Conservation (phyloP, 2,797 vertebrate species). For the Limosa lapponica region DNA sequence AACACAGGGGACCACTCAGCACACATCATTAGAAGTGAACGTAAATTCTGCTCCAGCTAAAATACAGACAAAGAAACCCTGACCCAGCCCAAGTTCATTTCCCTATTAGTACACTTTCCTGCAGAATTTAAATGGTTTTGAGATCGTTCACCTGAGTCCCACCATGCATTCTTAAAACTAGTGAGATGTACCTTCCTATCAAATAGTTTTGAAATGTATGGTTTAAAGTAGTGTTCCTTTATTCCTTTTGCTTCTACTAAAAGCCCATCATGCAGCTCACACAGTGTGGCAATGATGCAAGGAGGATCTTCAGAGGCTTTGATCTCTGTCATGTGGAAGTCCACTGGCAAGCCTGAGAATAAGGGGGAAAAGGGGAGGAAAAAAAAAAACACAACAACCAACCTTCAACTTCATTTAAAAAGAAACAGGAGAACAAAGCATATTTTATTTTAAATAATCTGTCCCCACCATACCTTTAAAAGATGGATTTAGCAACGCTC, state of each 20-base stretch:
- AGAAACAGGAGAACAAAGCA: not conserved
- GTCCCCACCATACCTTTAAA: conserved; percentile 86
- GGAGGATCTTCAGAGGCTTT: conserved; percentile 76
- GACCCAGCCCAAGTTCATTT: not conserved
- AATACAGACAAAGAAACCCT: not conserved
- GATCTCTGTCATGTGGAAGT: conserved; percentile 70
- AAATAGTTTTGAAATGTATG: conserved; percentile 92
- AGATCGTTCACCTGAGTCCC: not conserved
- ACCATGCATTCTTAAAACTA: not conserved
- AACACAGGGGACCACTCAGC: not conserved
- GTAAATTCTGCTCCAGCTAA: not conserved
- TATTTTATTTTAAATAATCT: not conserved
- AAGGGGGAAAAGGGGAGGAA: not conserved
- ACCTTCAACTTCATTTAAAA: conserved; percentile 25
- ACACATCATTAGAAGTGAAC: not conserved
- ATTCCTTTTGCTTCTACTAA: conserved; percentile 95
- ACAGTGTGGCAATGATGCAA: conserved; percentile 88
- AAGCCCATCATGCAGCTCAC: conserved; percentile 93
- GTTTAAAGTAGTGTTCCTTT: conserved; percentile 97
- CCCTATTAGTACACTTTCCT: not conserved
- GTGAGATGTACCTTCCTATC: conserved; percentile 83
- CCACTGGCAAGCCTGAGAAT: conserved; percentile 82
- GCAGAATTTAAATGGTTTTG: not conserved
- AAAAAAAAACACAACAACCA: not conserved
- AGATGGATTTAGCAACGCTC: conserved; percentile 88